These are phyloP conservation scores for Galbula dea DNA, from an alignment of 2,113 vertebrate species.

Conservation along the genomic window DNA sequence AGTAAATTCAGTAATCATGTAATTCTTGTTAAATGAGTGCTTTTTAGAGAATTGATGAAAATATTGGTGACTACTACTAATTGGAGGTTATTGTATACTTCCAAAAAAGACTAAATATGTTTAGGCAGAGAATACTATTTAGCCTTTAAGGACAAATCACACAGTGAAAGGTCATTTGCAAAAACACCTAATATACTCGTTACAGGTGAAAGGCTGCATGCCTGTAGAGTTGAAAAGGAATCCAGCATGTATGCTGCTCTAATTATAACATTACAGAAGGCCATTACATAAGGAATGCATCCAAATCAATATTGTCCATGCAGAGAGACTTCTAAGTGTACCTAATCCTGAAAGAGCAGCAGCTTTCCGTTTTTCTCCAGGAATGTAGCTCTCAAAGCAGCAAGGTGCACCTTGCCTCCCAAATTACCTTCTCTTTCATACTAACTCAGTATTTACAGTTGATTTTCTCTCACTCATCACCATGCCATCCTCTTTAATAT, in stretches of 20 bases:
- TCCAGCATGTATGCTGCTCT: not conserved
- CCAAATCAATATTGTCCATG: conserved; percentile 1
- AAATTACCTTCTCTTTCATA: not conserved
- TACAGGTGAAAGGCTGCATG: not conserved
- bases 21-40: not conserved
- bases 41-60: not conserved
- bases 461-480: not conserved
- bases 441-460: not conserved
- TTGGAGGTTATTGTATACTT: not conserved
- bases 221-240: not conserved
- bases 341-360: not conserved
- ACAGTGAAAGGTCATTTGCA: not conserved
- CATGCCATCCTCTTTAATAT: not conserved
- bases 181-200: not conserved
- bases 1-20: not conserved
- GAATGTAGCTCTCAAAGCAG: not conserved
- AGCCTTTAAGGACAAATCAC: not conserved
- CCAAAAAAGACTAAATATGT: not conserved
- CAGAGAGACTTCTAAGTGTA: conserved; percentile 13
- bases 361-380: not conserved
- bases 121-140: not conserved
- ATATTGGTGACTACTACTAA: not conserved
- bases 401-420: not conserved
- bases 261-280: conserved; percentile 42
- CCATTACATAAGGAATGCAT: conserved; percentile 39